Evolutionary conservation across 2,113 vertebrate genomes (phyloP), one percentile per base, ranked within the genome.

Genomic region (Odocoileus virginianus): DNA sequence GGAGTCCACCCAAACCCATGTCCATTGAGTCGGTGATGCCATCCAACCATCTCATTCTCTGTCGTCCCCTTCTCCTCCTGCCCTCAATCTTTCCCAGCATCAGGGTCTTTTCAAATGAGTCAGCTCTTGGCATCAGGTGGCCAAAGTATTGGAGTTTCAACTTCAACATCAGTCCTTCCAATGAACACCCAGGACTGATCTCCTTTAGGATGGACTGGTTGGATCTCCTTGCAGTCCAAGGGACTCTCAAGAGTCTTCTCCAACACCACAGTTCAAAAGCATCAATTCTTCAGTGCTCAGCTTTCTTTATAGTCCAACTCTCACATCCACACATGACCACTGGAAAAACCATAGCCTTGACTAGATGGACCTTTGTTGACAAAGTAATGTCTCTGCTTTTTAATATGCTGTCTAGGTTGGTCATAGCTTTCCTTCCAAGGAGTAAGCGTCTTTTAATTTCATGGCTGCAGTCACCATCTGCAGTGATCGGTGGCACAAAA

Each of bases 121-220:
- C 33, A 33, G 61, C 3, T 67, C 33, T 67, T n/a, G 1, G 0
- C 7, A n/a, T 64, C 15, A 64, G 61, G 7, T 17, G 0, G 33
- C 61, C 61, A n/a, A 64, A 64, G 61, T 64, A 64, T n/a, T 64
- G 15, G 61, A 64, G 61, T 64, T 64, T n/a, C 61, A 64, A 33
- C 61, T n/a, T 64, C 33, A 64, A 2, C 30, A 64, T 64, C 30
- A 64, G 7, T 64, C 30, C 15, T 64, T 64, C 33, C 61, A n/a
- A 64, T 16, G 6, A 64, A 64, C 2, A n/a, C 15, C 33, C 30
- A 64, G 30, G 33, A n/a, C 7, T 64, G 30, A 64, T 64, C 7
- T 64, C 61, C 61, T 64, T 64, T 64, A 64, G 7, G 7, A 17
- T 17, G 7, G 61, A n/a, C 61, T n/a, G 7, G 61, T 17, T 9